These are phyloP conservation scores for Pachyseris speciosa DNA, from an alignment of 64 coral and sea anemone genomes.

Conservation along the genomic window DNA sequence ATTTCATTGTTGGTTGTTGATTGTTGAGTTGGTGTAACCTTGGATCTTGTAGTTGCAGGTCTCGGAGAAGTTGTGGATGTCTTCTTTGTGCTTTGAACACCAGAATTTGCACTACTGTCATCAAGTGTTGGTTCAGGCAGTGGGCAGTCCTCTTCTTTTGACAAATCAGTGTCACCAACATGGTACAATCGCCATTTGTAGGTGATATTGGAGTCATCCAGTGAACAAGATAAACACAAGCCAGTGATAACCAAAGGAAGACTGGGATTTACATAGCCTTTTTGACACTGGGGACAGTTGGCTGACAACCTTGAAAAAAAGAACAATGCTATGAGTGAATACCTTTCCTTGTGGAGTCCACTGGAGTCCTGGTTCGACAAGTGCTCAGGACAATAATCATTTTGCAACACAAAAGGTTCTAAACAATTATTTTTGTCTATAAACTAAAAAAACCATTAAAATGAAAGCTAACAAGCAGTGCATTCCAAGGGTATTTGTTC, in stretches of 20 bases:
- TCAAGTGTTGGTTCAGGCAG: too few relatives aligned
- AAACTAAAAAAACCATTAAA: too few relatives aligned
- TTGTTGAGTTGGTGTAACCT: too few relatives aligned
- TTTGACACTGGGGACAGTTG: constrained; percentile 48
- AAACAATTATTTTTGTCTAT: too few relatives aligned
- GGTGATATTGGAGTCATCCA: neutral
- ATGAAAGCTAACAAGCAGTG: too few relatives aligned
- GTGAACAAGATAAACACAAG: constrained; percentile 31
- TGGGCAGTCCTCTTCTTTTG: neutral
- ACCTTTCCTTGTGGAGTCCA: too few relatives aligned
- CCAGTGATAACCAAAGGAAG: constrained; percentile 22
- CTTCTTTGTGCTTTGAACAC: neutral
- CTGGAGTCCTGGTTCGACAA: too few relatives aligned
- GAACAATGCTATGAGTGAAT: too few relatives aligned
- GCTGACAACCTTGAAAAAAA: constrained; percentile 40
- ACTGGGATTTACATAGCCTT: constrained; percentile 40
- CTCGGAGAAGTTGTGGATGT: neutral
- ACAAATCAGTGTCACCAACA: neutral
- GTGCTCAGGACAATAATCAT: too few relatives aligned
- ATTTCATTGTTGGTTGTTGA: neutral
- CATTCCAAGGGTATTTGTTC: too few relatives aligned
- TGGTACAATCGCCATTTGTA: constrained; percentile 38
- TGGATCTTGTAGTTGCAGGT: neutral
- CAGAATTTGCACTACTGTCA: neutral
- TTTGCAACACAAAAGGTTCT: too few relatives aligned